phyloP scores from a whole-genome alignment of 2,113 vertebrate species.

The Pionites leucogaster region DNA sequence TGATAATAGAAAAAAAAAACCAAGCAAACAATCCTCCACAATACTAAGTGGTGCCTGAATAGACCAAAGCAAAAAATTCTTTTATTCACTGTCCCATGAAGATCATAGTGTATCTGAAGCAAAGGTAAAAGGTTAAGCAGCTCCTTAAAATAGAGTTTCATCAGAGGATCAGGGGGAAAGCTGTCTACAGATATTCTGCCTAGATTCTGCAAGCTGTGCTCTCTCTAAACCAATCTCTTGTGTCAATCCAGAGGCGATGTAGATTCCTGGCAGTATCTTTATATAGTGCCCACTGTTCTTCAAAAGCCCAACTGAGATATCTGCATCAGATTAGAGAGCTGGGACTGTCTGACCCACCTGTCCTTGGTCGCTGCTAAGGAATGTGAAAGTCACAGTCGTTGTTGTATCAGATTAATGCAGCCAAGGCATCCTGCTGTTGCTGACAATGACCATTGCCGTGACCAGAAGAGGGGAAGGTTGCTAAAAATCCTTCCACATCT shows the following conservation, averaged over 20 bases:
- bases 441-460: not conserved
- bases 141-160: not conserved
- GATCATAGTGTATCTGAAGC: not conserved
- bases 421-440: fast-evolving
- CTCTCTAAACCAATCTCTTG: not conserved
- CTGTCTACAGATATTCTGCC: not conserved
- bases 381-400: fast-evolving
- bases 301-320: not conserved
- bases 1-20: not conserved
- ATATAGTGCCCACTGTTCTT: not conserved
- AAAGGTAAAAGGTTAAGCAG: not conserved
- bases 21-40: fast-evolving
- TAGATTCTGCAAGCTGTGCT: not conserved
- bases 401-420: not conserved
- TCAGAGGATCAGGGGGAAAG: not conserved
- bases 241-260: not conserved
- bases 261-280: not conserved
- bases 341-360: not conserved
- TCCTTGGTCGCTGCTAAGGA: not conserved
- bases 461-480: not conserved
- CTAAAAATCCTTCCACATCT: not conserved
- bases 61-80: not conserved
- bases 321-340: fast-evolving
- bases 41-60: not conserved
- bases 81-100: not conserved